Evolutionary conservation across 92 coral and sea anemone genomes (phyloP).

Genomic region (Actinernus sp.): DNA sequence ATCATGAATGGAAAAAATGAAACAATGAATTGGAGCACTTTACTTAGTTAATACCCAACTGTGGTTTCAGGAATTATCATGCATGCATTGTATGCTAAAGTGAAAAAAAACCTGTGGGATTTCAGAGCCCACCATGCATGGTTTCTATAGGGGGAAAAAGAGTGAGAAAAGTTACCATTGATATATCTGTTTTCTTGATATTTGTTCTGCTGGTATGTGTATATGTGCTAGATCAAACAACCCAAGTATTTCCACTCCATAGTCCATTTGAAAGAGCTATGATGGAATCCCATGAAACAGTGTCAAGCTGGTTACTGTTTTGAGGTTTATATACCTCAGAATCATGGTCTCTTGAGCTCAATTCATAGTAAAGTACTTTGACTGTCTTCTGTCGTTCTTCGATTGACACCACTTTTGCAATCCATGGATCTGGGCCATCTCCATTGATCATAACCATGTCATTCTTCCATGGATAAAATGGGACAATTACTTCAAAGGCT

Average conservation of each 20-base stretch:
- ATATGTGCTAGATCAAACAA: too few relatives aligned
- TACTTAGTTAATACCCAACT: too few relatives aligned
- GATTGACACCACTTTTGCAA: conserved; percentile 39
- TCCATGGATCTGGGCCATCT: conserved; percentile 37
- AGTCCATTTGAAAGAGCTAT: neutral
- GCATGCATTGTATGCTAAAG: too few relatives aligned
- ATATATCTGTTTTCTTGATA: too few relatives aligned
- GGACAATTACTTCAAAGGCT: conserved; percentile 1
- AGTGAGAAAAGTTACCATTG: too few relatives aligned
- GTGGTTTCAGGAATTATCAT: too few relatives aligned
- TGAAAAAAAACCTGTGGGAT: too few relatives aligned
- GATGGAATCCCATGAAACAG: conserved; percentile 1
- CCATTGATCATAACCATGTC: conserved; percentile 53
- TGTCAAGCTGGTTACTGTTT: neutral
- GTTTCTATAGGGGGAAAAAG: too few relatives aligned
- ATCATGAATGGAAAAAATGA: too few relatives aligned
- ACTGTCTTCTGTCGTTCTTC: conserved; percentile 21
- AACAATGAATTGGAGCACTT: too few relatives aligned
- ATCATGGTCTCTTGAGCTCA: neutral
- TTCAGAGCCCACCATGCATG: too few relatives aligned
- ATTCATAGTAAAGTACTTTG: conserved; percentile 30
- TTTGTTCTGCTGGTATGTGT: too few relatives aligned
- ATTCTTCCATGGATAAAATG: conserved; percentile 46
- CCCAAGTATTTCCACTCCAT: neutral
- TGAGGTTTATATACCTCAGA: neutral